These are phyloP conservation scores for Gonioctena quinquepunctata DNA, from an alignment of 1,140 invertebrate species.

Conservation along the genomic window DNA sequence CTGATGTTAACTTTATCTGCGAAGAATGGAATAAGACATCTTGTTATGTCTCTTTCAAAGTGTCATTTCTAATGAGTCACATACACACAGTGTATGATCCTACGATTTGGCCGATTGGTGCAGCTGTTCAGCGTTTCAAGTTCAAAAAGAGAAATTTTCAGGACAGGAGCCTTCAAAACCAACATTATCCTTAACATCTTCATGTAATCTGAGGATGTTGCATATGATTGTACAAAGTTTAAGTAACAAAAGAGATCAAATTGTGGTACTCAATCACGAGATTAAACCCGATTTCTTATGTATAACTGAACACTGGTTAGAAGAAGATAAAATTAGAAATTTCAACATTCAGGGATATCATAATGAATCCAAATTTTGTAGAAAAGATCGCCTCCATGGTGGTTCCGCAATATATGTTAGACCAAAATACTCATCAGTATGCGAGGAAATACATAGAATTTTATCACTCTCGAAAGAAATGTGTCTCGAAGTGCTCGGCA, in stretches of 20 bases:
- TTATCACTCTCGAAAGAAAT: background rate
- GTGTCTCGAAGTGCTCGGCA: background rate
- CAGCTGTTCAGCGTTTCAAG: background rate
- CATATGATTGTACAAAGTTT: background rate
- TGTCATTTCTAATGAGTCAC: background rate
- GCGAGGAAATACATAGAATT: background rate
- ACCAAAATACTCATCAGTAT: background rate
- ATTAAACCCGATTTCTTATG: background rate
- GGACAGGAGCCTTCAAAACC: too few species aligned
- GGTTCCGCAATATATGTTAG: background rate
- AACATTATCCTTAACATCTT: background rate
- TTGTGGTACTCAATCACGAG: background rate
- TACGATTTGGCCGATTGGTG: constrained; percentile 1
- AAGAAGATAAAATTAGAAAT: background rate
- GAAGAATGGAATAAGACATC: background rate
- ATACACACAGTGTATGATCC: constrained; percentile 3
- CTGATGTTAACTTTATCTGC: background rate
- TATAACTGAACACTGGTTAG: background rate
- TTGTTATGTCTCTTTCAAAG: background rate
- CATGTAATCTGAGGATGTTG: background rate
- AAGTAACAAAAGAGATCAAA: background rate
- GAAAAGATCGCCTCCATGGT: background rate
- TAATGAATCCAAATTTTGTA: background rate
- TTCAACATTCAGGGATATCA: background rate
- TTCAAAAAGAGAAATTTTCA: constrained; percentile 5